Percentiles rank a stretch among this genome's conserved stretches.
Conservation (phyloP, 2,797 vertebrate genomes). For the Acanthopagrus latus region DNA sequence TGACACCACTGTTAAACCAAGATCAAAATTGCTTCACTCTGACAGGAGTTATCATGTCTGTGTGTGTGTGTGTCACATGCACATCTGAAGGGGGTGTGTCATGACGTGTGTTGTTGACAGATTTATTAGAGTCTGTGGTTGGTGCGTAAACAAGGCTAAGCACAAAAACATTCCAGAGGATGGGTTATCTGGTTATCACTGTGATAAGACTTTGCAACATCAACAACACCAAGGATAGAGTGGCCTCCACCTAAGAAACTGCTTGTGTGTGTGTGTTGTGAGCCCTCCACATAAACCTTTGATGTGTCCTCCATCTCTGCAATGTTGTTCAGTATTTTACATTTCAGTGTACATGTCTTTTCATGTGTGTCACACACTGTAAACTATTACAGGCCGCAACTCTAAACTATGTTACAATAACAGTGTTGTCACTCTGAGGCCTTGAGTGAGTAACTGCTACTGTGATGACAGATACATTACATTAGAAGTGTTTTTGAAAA, state of each 20-base stretch:
- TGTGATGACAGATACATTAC: slow-evolving; percentile 30
- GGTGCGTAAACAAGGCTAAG: slow-evolving; percentile 64
- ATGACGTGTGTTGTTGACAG: slow-evolving; percentile 38
- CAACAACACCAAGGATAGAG: slow-evolving; percentile 58
- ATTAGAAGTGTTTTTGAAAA: slow-evolving; percentile 30
- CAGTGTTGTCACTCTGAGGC: slow-evolving; percentile 9
- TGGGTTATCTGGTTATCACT: slow-evolving; percentile 51
- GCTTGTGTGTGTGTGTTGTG: slow-evolving; percentile 10
- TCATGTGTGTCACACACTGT: slow-evolving; percentile 36
- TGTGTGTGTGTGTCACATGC: slow-evolving; percentile 33
- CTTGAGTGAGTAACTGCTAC: slow-evolving; percentile 8
- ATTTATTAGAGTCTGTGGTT: slow-evolving; percentile 61
- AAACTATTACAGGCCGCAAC: slow-evolving; percentile 61
- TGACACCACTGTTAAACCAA: neutral
- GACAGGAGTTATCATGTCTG: slow-evolving; percentile 15
- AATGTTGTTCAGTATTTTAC: slow-evolving; percentile 32
- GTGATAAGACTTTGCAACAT: slow-evolving; percentile 65
- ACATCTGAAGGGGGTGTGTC: slow-evolving; percentile 50
- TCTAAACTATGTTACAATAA: slow-evolving; percentile 31
- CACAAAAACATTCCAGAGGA: slow-evolving; percentile 73
- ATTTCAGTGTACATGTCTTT: slow-evolving; percentile 43
- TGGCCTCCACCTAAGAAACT: slow-evolving; percentile 51
- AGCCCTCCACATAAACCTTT: slow-evolving; percentile 48
- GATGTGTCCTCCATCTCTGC: slow-evolving; percentile 42
- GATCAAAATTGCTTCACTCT: slow-evolving; percentile 13